phyloP scores from a whole-genome alignment of 2,113 vertebrate species.

The Aegypius monachus region DNA sequence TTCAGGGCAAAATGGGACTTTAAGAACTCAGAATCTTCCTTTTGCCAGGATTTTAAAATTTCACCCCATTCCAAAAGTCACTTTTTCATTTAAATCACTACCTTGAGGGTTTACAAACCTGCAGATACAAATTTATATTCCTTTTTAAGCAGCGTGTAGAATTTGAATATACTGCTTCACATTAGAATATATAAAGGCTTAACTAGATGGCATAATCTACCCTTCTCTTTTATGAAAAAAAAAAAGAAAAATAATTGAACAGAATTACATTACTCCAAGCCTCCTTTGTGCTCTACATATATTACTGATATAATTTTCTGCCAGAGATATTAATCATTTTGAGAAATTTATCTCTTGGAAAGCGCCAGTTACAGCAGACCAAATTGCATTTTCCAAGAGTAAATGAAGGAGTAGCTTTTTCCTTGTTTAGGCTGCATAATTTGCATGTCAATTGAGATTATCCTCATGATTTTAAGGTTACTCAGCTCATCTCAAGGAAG shows the following conservation, averaged over 20 bases:
- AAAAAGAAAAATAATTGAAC: background rate
- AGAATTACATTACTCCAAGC: constrained; percentile 21
- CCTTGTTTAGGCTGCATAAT: constrained; percentile 19
- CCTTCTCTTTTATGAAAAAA: background rate
- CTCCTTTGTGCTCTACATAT: background rate
- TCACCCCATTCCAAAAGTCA: background rate
- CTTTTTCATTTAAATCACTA: background rate
- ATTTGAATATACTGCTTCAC: constrained; percentile 35
- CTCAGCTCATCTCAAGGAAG: background rate
- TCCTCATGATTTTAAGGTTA: constrained; percentile 13
- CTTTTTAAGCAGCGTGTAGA: background rate
- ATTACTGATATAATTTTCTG: constrained; percentile 11
- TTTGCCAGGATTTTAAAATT: background rate
- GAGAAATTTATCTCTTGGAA: constrained; percentile 36
- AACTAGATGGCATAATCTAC: constrained; percentile 30
- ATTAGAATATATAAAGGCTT: constrained; percentile 26
- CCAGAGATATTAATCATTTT: constrained; percentile 50
- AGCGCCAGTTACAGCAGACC: background rate
- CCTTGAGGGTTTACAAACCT: background rate
- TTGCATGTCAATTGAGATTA: constrained; percentile 48
- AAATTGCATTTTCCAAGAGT: constrained; percentile 36
- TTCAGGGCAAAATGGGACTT: background rate
- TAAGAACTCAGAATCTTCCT: background rate
- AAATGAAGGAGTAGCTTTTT: constrained; percentile 22
- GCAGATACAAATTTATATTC: background rate